phyloP scores from a whole-genome alignment of 2,888 invertebrate species.

The Operophtera brumata region DNA sequence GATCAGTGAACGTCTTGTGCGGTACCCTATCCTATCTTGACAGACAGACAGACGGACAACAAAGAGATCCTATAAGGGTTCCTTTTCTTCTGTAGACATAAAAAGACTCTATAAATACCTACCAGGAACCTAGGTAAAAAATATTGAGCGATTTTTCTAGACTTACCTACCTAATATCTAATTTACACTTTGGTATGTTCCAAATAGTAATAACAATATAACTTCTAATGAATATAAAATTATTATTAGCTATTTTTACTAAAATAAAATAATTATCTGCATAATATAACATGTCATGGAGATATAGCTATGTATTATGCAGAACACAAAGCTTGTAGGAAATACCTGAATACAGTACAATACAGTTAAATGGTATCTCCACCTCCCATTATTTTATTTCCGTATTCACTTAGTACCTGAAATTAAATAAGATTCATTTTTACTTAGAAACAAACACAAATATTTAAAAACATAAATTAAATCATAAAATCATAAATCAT shows the following conservation, averaged over 20 bases:
- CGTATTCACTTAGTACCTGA: slow-evolving; percentile 90
- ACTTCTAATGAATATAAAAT: slow-evolving; percentile 19
- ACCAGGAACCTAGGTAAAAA: background rate
- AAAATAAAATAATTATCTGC: background rate
- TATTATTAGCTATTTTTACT: slow-evolving; percentile 20
- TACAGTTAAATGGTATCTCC: slow-evolving; percentile 63
- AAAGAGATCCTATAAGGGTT: too few species aligned
- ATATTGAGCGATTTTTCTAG: slow-evolving; percentile 50
- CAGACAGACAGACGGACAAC: too few species aligned
- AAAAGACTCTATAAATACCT: too few species aligned
- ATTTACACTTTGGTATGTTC: slow-evolving; percentile 68
- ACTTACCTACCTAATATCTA: slow-evolving; percentile 44
- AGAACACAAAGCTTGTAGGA: background rate
- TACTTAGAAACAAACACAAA: too few species aligned
- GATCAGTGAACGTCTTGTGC: too few species aligned
- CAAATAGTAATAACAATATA: slow-evolving; percentile 40
- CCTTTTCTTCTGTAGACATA: too few species aligned
- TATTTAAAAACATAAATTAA: too few species aligned
- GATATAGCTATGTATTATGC: slow-evolving; percentile 2
- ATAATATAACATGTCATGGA: slow-evolving; percentile 33
- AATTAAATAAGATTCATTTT: slow-evolving; percentile 45
- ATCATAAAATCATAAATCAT: too few species aligned
- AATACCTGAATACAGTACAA: background rate
- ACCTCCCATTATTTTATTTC: slow-evolving; percentile 88
- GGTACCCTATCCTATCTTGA: too few species aligned